Evolutionary conservation across 92 coral and sea anemone species (phyloP), one percentile per base, ranked within the genome.

Genomic region (Epizoanthus ramosus): DNA sequence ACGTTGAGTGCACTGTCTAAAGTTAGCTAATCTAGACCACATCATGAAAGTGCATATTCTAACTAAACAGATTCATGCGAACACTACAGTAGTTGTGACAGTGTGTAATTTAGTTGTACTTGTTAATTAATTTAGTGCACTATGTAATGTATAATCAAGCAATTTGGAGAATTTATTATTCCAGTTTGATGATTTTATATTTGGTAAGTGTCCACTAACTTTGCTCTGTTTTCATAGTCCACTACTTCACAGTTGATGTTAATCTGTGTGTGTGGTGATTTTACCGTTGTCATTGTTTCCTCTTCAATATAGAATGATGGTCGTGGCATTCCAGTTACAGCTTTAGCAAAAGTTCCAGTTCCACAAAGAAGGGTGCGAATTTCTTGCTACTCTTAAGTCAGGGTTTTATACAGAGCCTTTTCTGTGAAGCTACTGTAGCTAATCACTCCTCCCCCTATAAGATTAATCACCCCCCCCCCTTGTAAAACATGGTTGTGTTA

Each of bases 271-370:
- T 19, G 21, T 63, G 17, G 43, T 54, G 52, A 6, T 83, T 80
- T 83, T 87, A 89, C 84, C 43, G 89, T 86, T 88, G 37, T 76
- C 64, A 73, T 87, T 87, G 83, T 87, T 88, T 92, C 71, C 82
- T 87, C 73, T 93, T 85, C 72, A 39, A 88, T 90, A 57, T 90
- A 93, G 97, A 93, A 87, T 80, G 94, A 90, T 43, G 92, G 91
- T 64, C 97, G 91, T 58, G 94, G 94, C 73, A 87, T 93, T 84
- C 97, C 97, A 80, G 93, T 90, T 86, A 79, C 93, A 67, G 97
- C 97, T 25, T 88, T 93, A 90, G 94, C 97, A 90, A 93, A 93
- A 92, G 94, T 87, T 65, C 94, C 97, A 76, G 90, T 91, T 52
- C 88, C 87, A 83, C 97, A 86, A 75, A 57, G 85, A 58, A 88